phyloP scores from a whole-genome alignment of 2,797 vertebrate genomes.

The Silurus aristotelis region DNA sequence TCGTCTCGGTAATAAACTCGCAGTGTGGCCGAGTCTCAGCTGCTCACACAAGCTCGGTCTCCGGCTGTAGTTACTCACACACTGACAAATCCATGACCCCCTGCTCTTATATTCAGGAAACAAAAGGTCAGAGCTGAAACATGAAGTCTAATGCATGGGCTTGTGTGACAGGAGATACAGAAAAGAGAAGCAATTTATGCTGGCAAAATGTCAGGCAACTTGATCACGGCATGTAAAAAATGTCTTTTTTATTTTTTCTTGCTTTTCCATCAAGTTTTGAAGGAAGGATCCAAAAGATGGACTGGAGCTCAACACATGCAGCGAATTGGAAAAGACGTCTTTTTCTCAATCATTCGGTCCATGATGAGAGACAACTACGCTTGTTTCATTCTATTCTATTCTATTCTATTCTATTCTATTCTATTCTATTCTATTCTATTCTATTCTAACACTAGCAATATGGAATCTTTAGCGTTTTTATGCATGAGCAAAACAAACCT shows the following conservation, averaged over 20 bases:
- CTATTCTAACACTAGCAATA: too few species aligned
- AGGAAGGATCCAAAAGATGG: too few species aligned
- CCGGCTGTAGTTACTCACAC: constrained; percentile 29
- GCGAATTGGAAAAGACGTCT: too few species aligned
- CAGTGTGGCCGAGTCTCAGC: not conserved
- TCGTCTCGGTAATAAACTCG: constrained; percentile 25
- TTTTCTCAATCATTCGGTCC: too few species aligned
- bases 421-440: too few species aligned
- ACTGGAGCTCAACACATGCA: too few species aligned
- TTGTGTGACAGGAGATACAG: constrained; percentile 47
- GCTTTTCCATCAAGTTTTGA: not conserved
- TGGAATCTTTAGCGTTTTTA: too few species aligned
- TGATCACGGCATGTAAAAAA: constrained; percentile 48
- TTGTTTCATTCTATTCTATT: too few species aligned
- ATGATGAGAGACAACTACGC: too few species aligned
- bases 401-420: too few species aligned
- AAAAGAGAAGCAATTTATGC: constrained; percentile 53
- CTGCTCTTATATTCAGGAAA: constrained; percentile 49
- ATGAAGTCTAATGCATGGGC: constrained; percentile 49
- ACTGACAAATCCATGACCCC: constrained; percentile 50
- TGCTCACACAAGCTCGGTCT: not conserved
- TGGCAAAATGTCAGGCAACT: constrained; percentile 55
- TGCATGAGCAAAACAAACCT: too few species aligned
- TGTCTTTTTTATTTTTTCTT: not conserved
- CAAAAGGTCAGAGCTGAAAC: constrained; percentile 55